These are phyloP conservation scores for Stomorhina lunata DNA, from an alignment of 2,888 invertebrate genomes.

Conservation along the genomic window DNA sequence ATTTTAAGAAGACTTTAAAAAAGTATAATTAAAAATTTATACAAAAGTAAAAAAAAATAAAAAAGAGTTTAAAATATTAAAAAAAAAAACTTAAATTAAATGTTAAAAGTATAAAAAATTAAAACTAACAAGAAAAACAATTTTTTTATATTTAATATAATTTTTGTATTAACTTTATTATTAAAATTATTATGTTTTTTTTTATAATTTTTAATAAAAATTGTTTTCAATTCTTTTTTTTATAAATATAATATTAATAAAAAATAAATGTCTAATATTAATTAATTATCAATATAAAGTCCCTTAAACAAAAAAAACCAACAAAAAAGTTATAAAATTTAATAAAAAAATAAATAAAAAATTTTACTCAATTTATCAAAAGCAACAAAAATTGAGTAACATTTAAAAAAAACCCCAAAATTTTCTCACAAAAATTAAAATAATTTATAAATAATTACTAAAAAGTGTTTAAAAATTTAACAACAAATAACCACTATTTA, in stretches of 20 bases:
- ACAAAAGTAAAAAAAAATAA: slow-evolving; percentile 16
- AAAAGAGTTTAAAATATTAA: background rate
- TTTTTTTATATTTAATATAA: slow-evolving; percentile 36
- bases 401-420: slow-evolving; percentile 4
- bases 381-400: slow-evolving; percentile 31
- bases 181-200: slow-evolving; percentile 34
- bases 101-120: slow-evolving; percentile 45
- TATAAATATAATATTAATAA: slow-evolving; percentile 27
- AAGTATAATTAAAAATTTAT: slow-evolving; percentile 45
- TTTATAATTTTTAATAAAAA: slow-evolving; percentile 39
- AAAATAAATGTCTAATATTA: slow-evolving; percentile 34
- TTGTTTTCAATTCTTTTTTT: slow-evolving; percentile 43
- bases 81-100: slow-evolving; percentile 43
- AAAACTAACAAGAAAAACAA: slow-evolving; percentile 13
- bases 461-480: slow-evolving; percentile 41
- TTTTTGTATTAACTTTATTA: slow-evolving; percentile 25
- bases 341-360: background rate
- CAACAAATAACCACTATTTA: slow-evolving; percentile 41
- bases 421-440: slow-evolving; percentile 16
- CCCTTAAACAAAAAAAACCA: background rate
- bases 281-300: slow-evolving; percentile 27
- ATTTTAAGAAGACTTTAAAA: slow-evolving; percentile 55
- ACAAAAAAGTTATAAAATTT: slow-evolving; percentile 24
- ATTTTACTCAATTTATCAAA: background rate
- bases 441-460: background rate